Evolutionary conservation across 2,113 vertebrate species (phyloP), one percentile per base, ranked within the genome.

Genomic region (Otolemur garnettii): DNA sequence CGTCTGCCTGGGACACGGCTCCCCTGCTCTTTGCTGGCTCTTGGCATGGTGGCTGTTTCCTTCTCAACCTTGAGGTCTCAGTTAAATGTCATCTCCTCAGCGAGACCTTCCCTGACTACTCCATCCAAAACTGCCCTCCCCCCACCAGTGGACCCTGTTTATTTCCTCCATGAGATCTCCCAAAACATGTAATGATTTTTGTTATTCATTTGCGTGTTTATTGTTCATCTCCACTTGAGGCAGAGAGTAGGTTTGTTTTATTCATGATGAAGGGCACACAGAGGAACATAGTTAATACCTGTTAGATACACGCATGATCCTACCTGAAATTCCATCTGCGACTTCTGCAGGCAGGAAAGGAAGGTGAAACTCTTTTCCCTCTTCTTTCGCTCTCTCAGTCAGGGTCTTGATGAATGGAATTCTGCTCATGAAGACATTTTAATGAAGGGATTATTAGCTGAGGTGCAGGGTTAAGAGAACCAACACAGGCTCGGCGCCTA

Each of bases 101-200:
- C 0, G 4, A 82, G 28, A 22, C 22, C 59, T 86, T 59, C 55
- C 17, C 84, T 53, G n/a, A 33, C 14, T 17, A 78, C 17, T 7
- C 7, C 55, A n/a, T 28, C 38, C 30, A 6, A 85, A 68, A 35
- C 4, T 68, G 60, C 38, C 66, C n/a, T 86, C 30, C 21, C 28
- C 28, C 45, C 14, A 50, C 15, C 68, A 60, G 30, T 9, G 17
- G 8, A 50, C 12, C 33, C 53, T 66, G 42, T 22, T 88, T 93
- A 78, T 82, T 86, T 92, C 92, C 42, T 93, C 12, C 12, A 1
- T 30, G 33, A 68, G n/a, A 81, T 50, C 96, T 95, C 62, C 94
- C 13, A 82, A 66, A 82, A 71, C 55, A 72, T 42, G 35, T 10
- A 50, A 50, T 38, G n/a, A 17, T 80, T 71, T 68, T 55, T 33